Conservation (phyloP, 2,888 invertebrate species). For the Nasonia oneida region DNA sequence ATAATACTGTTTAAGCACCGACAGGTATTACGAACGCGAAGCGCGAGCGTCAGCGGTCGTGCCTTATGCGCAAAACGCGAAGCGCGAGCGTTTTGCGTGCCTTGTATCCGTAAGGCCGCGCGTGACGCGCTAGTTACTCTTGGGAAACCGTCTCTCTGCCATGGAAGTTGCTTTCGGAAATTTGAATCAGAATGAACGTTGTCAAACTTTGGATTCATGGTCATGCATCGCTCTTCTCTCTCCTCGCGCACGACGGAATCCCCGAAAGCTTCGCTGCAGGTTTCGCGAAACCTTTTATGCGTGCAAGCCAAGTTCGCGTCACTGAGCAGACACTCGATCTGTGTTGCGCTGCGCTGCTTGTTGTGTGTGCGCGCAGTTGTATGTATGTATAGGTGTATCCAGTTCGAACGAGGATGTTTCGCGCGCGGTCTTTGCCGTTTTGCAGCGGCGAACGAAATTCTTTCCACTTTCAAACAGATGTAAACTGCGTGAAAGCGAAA, state of each 20-base stretch:
- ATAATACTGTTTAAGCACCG: too few relatives aligned
- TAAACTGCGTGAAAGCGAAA: neutral
- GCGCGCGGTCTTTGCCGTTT: neutral
- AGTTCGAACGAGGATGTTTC: neutral
- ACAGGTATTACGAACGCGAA: too few relatives aligned
- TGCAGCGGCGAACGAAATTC: neutral
- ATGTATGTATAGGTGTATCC: neutral
- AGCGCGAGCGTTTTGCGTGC: too few relatives aligned
- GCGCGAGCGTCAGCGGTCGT: too few relatives aligned
- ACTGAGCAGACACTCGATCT: neutral
- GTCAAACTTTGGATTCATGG: neutral
- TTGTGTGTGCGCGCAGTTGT: neutral
- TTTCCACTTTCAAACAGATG: neutral
- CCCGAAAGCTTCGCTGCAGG: neutral
- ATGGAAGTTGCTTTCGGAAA: neutral
- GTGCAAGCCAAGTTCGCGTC: neutral
- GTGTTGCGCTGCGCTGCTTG: neutral
- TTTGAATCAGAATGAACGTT: neutral
- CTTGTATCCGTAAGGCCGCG: too few relatives aligned
- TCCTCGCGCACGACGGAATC: neutral
- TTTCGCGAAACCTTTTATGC: neutral
- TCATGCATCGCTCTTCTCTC: neutral
- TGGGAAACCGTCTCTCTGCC: neutral
- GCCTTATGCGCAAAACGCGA: too few relatives aligned
- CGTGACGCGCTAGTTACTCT: neutral